A percentile compares a stretch with the other conserved stretches of the same genome.
Conservation (phyloP, 1,140 invertebrate genomes). For the Bombyx mandarina region DNA sequence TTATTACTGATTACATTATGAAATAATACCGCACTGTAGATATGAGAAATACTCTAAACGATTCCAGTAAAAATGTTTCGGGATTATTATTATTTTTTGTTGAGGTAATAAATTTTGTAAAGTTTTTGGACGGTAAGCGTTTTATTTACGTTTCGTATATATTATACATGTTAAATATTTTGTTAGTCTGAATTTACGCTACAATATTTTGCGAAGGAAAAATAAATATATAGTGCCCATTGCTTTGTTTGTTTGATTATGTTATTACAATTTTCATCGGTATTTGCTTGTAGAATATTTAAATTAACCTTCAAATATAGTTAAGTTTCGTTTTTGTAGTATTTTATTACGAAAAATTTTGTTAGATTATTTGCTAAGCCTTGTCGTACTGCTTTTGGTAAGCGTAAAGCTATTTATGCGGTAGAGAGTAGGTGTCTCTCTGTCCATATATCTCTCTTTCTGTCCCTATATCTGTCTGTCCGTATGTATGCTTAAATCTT, state of each 20-base stretch:
- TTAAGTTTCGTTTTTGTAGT: not conserved
- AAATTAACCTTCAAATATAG: not conserved
- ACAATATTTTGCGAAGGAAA: not conserved
- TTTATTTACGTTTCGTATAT: not conserved
- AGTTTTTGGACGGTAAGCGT: not conserved
- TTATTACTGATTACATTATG: conserved; percentile 67
- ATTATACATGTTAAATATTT: not conserved
- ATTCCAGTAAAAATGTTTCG: too few relatives aligned
- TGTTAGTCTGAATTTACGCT: not conserved
- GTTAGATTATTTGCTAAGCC: not conserved
- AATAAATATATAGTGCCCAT: not conserved
- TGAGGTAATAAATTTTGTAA: not conserved
- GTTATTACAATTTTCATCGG: not conserved
- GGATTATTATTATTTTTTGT: too few relatives aligned
- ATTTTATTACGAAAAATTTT: not conserved
- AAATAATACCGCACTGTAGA: conserved; percentile 42
- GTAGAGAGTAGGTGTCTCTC: conserved; percentile 19
- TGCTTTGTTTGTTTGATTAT: not conserved
- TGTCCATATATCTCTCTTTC: conserved; percentile 4
- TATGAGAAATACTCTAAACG: conserved; percentile 11
- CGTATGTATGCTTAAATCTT: too few relatives aligned
- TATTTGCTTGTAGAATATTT: not conserved
- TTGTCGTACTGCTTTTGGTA: too few relatives aligned
- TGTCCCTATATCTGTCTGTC: not conserved
- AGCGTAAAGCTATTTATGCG: too few relatives aligned